Conservation (phyloP, 2,888 invertebrate genomes). For the Boloria selene region DNA sequence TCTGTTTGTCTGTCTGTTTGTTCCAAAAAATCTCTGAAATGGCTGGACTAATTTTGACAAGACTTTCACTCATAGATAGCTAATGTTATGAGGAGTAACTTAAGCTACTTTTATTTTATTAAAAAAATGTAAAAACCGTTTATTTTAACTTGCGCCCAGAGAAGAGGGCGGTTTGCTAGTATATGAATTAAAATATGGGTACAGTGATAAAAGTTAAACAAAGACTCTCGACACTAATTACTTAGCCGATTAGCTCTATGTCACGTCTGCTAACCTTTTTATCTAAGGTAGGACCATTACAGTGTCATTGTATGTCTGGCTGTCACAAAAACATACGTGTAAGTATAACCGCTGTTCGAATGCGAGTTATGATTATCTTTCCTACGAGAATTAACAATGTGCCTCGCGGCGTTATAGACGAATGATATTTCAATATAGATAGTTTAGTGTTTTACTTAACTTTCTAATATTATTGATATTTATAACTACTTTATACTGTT, state of each 20-base stretch:
- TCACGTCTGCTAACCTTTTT: neutral
- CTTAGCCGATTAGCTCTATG: neutral
- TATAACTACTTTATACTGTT: neutral
- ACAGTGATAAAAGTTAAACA: neutral
- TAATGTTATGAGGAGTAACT: too few species aligned
- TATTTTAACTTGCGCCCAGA: too few species aligned
- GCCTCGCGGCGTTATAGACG: conserved; percentile 8
- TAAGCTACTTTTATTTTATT: too few species aligned
- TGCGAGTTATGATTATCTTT: conserved; percentile 28
- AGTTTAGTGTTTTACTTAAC: neutral
- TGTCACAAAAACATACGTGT: conserved; percentile 39
- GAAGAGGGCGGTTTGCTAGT: too few species aligned
- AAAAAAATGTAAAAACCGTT: too few species aligned
- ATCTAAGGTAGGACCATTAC: conserved; percentile 44
- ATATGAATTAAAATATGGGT: too few species aligned
- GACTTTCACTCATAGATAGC: too few species aligned
- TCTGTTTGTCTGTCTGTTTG: too few species aligned
- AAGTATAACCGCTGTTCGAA: conserved; percentile 17
- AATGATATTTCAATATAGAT: conserved; percentile 21
- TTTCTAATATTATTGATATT: conserved; percentile 12
- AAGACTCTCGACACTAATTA: neutral
- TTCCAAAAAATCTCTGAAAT: too few species aligned
- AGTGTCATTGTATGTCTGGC: conserved; percentile 50
- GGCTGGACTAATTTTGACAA: too few species aligned
- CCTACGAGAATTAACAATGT: conserved; percentile 23